Conservation (phyloP, 2,113 vertebrate genomes). For the Cavia aperea region DNA sequence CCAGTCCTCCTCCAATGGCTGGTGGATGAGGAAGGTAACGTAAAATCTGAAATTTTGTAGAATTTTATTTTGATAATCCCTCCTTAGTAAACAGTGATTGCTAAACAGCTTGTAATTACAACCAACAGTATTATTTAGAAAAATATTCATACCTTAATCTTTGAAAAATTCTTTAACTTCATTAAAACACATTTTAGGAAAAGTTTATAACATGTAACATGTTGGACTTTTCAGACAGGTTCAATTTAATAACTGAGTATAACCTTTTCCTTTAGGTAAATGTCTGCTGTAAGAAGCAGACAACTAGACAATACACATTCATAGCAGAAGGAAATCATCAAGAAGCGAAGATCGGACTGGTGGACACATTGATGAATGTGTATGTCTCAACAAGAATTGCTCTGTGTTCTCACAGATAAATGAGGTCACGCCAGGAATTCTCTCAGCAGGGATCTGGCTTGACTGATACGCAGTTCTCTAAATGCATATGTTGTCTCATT, state of each 20-base stretch:
- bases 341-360: constrained; percentile 51
- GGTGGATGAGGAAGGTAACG: constrained; percentile 98
- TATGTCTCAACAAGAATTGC: constrained; percentile 75
- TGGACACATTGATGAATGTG: constrained; percentile 61
- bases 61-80: constrained; percentile 34
- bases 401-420: constrained; percentile 82
- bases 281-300: constrained; percentile 86
- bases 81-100: constrained; percentile 28
- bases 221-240: neutral
- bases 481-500: constrained; percentile 72
- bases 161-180: neutral
- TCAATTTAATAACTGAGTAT: neutral
- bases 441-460: constrained; percentile 84
- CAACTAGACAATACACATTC: constrained; percentile 72
- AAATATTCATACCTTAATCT: neutral
- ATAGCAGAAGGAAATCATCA: constrained; percentile 57
- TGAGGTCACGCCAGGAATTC: constrained; percentile 93
- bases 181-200: constrained; percentile 8
- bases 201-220: neutral
- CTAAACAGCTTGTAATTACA: neutral
- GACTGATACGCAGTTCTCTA: constrained; percentile 81
- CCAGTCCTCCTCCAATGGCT: constrained; percentile 92
- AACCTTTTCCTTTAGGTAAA: constrained; percentile 85
- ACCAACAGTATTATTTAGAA: constrained; percentile 5
- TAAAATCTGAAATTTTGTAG: constrained; percentile 30